Base-by-base conservation (phyloP, 2,888 invertebrate species). In the Hyles lineata region DNA sequence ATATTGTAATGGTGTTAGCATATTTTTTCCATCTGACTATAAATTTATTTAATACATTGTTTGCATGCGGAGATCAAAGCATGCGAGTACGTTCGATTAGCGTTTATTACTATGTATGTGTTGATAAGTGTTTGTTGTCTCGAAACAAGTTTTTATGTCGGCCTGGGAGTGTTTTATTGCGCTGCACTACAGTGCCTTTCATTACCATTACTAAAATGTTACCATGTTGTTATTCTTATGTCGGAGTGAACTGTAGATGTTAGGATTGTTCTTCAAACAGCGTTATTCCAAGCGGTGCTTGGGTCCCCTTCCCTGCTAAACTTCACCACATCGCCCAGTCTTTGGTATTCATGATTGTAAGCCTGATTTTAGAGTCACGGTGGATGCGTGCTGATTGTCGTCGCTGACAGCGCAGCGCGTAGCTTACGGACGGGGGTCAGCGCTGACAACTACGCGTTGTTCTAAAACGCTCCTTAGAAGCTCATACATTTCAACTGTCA, bases 111-210 rank as follows among this genome's bases (percentile, higher is more conserved):
- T 7, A 67, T 67, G 43, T 21, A 63, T 23, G 23, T 23, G 43
- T 50, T 67, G 67, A 50, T 67, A 67, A 67, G 67, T 67, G 50
- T 67, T 67, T 67, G 15, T 4, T 63, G 67, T 23, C 23, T 43
- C 17, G 7, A 50, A 50, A 23, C 23, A 21, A 23, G 50, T 67
- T 67, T 60, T 67, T 50, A 50, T 23, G 67, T 23, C 43, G 21
- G 23, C 17, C 15, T 23, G 63, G 43, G 50, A 50, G 67, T 50
- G 15, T 67, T 67, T 67, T 67, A 50, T 50, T 50, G 50, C 50
- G 23, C 1, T 67, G 50, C 50, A 67, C 67, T 63, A 43, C 9
- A 63, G 63, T 17, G 67, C 23, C 67, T 67, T 67, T 67, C 23
- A 50, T 23, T 67, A 17, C 15, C 15, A 67, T 67, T 43, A 67